Evolutionary conservation across 1,140 invertebrate genomes (phyloP), one percentile per base, ranked within the genome.

Genomic region (Macrostomum lignano): DNA sequence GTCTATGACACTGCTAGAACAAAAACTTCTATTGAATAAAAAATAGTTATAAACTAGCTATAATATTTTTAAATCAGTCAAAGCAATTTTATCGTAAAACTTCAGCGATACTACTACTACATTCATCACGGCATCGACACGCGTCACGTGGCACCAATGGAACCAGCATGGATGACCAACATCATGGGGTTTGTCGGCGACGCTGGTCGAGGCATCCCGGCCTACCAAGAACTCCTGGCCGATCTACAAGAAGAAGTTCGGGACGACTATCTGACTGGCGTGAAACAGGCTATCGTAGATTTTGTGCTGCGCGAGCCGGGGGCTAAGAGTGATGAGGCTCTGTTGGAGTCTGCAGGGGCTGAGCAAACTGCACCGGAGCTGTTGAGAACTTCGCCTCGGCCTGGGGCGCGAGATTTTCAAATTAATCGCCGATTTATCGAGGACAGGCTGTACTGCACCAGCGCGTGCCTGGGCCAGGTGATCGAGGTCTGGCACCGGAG

Each of bases 111-210:
- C 57, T 75, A 79, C 48, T 78, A 77, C 55, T 86, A 81, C 44
- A 68, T 82, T 32, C 69, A 71, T 45, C 70, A 78, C 53, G 77
- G 75, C 0, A 70, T 82, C 21, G 74, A 79, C 46, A 76, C 75
- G 22, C 67, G 70, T 33, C 69, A 78, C 48, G 72, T 84, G 1
- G 70, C 74, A 13, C 69, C 74, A 2, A 65, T 86, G 43, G 63
- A 67, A 31, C 39, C 52, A 5, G 36, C 47, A 7, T 61, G 64
- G 51, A 42, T 69, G 9, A 47, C 62, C 5, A 61, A 64, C 39
- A 65, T 69, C 30, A 47, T 63, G 13, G 44, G 38, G 11, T 44
- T 65, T 7, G 42, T 60, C 1, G 44, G 51, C 14, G 31, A 44
- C 17, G 37, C 46, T 14, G n/a, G n/a, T n/a, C n/a, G n/a, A n/a